Conservation (phyloP, 2,113 vertebrate genomes). For the Prinia subflava region DNA sequence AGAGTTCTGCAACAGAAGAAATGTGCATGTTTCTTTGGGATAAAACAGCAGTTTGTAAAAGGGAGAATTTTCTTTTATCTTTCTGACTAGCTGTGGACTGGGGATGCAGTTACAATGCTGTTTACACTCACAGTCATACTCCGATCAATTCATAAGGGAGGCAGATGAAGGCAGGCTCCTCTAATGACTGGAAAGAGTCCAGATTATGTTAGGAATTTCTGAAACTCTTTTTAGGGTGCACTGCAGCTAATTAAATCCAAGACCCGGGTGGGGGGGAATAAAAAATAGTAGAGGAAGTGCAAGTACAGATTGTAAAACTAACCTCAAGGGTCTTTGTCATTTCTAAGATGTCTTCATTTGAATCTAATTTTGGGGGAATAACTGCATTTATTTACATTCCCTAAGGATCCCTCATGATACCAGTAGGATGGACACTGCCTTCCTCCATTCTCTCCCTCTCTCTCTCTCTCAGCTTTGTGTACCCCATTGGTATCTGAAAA, state of each 20-base stretch:
- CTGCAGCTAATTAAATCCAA: constrained; percentile 54
- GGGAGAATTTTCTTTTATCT: neutral
- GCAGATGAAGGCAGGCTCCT: constrained; percentile 32
- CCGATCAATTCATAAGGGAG: neutral
- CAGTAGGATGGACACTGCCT: neutral
- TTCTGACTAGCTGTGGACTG: neutral
- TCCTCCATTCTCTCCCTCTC: neutral
- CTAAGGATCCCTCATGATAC: neutral
- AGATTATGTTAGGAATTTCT: constrained; percentile 26
- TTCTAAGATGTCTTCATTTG: constrained; percentile 19
- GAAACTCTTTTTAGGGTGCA: constrained; percentile 2
- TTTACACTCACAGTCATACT: constrained; percentile 30
- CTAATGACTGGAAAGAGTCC: constrained; percentile 40
- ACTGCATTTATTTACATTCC: constrained; percentile 29
- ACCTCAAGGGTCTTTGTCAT: constrained; percentile 2
- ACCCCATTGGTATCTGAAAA: neutral
- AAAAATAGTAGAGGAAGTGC: neutral
- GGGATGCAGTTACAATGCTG: constrained; percentile 6
- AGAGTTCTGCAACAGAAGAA: neutral
- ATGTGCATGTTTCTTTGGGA: neutral
- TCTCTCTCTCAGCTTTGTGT: neutral
- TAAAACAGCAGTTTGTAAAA: neutral
- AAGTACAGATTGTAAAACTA: constrained; percentile 15
- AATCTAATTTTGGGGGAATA: neutral
- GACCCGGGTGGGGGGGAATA: neutral